Evolutionary conservation across 2,888 invertebrate genomes (phyloP).

Genomic region (Brenthis daphne): DNA sequence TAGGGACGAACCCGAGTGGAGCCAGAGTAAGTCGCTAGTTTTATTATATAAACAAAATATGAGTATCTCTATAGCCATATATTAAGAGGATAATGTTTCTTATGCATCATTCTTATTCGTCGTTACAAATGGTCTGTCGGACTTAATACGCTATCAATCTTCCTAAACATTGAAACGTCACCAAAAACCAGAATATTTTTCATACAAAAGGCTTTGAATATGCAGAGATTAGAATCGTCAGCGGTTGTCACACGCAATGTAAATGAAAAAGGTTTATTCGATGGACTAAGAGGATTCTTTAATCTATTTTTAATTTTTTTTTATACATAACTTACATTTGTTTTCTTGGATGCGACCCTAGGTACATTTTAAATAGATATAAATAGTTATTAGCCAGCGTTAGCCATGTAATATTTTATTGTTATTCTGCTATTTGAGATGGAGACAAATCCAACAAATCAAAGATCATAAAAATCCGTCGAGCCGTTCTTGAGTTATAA

Average conservation of each 20-base stretch:
- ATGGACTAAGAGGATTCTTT: constrained; percentile 14
- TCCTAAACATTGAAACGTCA: constrained; percentile 27
- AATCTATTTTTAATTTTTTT: constrained; percentile 8
- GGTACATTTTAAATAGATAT: too few species aligned
- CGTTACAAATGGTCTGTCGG: constrained; percentile 23
- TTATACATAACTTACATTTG: neutral
- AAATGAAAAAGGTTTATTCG: constrained; percentile 23
- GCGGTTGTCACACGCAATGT: constrained; percentile 27
- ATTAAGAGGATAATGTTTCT: constrained; percentile 4
- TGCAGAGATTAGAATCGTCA: constrained; percentile 24
- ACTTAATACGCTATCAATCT: constrained; percentile 33
- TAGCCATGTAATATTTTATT: too few species aligned
- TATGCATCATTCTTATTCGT: constrained; percentile 14
- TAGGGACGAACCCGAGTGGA: too few species aligned
- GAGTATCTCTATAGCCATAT: neutral
- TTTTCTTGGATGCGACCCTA: too few species aligned
- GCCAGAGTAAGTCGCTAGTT: too few species aligned
- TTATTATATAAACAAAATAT: neutral
- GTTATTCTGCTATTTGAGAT: too few species aligned
- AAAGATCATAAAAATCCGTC: too few species aligned
- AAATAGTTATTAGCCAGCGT: too few species aligned
- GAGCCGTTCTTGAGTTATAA: too few species aligned
- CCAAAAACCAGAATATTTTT: constrained; percentile 24
- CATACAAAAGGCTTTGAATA: constrained; percentile 22
- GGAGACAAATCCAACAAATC: too few species aligned